phyloP scores from a whole-genome alignment of 2,888 invertebrate genomes.

The Corbicula japonica region DNA sequence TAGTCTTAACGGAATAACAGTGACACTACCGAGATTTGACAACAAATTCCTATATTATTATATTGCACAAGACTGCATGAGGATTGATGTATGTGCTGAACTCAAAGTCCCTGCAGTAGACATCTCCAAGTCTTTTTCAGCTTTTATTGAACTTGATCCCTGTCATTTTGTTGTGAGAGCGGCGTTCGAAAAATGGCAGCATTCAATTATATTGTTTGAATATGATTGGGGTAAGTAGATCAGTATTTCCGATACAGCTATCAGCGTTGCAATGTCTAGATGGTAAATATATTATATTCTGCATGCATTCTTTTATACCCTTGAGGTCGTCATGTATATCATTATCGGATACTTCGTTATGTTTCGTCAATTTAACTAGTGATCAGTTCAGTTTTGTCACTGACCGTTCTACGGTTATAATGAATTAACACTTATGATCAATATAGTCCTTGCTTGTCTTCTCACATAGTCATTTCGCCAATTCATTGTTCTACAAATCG shows the following conservation, averaged over 20 bases:
- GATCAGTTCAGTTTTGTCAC: no score
- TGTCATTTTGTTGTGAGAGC: slow-evolving; percentile 64
- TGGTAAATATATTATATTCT: background rate
- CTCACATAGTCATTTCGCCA: no score
- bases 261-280: no score
- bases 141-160: slow-evolving; percentile 68
- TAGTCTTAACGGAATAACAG: background rate
- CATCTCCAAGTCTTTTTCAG: slow-evolving; percentile 57
- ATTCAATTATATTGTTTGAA: slow-evolving; percentile 59
- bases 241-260: no score
- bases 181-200: slow-evolving; percentile 58
- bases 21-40: slow-evolving; percentile 1
- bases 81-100: slow-evolving; percentile 73
- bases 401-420: no score
- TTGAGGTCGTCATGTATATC: no score
- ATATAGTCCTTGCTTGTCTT: no score
- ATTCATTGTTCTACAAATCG: no score
- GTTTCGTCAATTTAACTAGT: no score
- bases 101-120: slow-evolving; percentile 53
- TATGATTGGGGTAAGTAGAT: slow-evolving; percentile 68
- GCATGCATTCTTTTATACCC: no score
- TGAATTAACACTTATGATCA: no score
- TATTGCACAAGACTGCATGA: slow-evolving; percentile 70
- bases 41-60: slow-evolving; percentile 62
- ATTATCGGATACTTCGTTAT: no score